Evolutionary conservation across 2,888 invertebrate species (phyloP), one percentile per base, ranked within the genome.

Genomic region (Callyntrura sp.): DNA sequence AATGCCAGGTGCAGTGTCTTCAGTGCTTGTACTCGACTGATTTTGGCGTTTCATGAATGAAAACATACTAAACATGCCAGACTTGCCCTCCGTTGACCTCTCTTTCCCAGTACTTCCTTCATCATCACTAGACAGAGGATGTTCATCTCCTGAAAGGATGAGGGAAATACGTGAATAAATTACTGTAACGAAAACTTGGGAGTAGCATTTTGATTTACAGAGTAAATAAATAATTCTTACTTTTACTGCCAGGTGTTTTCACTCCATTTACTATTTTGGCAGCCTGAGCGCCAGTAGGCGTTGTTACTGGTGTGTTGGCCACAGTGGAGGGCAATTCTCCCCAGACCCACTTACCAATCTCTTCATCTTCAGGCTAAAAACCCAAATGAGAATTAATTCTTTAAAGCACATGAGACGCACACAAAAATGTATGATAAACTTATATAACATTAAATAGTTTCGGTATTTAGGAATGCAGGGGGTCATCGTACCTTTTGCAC

Each of bases 1-100:
- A 92, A 99, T 97, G 86, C 98, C 98, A 94, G 95, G 93, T 96
- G 96, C 91, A 96, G 95, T 93, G 96, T 95, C 90, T 6, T 28
- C 89, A 1, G 81, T 86, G 48, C 83, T 93, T 96, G 96, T 76
- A 8, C 60, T 60, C 68, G 94, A 94, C 11, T 94, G 94, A 17
- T 94, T 93, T 85, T 96, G 96, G 94, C 96, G 96, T 94, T 97
- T 96, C 97, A 98, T 98, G 95, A 98, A 98, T 93, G 97, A 97
- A 95, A 98, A 97, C 97, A 99, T 97, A 94, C 97, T 97, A 91
- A 98, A 96, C 96, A 98, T 97, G 35, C 35, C 35, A 60, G 98
- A 98, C 92, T 92, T 92, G 55, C 92, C 93, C 60, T 90, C 92
- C 2, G 70, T 25, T 23, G 91, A 91, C 60, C 91, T 76, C 20